A percentile compares a stretch with the other conserved stretches of the same genome.
phyloP scores from a whole-genome alignment of 2,888 invertebrate species.

The Leucophenga montana region DNA sequence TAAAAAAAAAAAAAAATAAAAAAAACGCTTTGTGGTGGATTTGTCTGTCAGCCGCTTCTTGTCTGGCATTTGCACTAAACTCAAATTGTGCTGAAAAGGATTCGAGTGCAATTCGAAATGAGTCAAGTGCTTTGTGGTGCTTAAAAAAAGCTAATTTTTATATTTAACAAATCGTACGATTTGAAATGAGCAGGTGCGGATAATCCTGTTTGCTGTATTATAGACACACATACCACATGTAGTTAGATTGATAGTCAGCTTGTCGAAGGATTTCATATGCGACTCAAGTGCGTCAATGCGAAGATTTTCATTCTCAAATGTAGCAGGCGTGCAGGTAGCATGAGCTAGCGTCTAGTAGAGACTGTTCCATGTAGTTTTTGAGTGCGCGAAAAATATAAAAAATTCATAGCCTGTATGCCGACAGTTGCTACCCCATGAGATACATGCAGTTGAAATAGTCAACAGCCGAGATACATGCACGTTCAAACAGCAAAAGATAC shows the following conservation, averaged over 20 bases:
- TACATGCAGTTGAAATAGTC: constrained; percentile 11
- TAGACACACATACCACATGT: not conserved
- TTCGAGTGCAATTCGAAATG: too few species aligned
- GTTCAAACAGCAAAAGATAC: not conserved
- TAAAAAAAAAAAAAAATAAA: too few species aligned
- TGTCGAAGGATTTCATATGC: not conserved
- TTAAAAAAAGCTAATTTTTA: too few species aligned
- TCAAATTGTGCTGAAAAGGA: too few species aligned
- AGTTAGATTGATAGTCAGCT: constrained; percentile 8
- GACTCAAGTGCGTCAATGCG: constrained; percentile 63
- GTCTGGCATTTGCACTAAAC: too few species aligned
- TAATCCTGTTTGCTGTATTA: constrained; percentile 43
- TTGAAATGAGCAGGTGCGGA: constrained; percentile 37
- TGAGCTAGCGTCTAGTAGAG: not conserved
- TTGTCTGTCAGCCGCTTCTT: constrained; percentile 34
- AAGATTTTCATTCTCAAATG: constrained; percentile 71
- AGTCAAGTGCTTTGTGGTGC: too few species aligned
- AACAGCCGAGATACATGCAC: not conserved
- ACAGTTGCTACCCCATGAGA: constrained; percentile 32
- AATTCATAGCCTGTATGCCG: constrained; percentile 14
- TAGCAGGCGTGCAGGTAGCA: constrained; percentile 61
- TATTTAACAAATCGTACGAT: too few species aligned
- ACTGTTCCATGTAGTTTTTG: not conserved
- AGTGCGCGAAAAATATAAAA: constrained; percentile 13
- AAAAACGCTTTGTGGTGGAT: constrained; percentile 44